These are phyloP conservation scores for Sylvicola cinctus DNA, from an alignment of 2,888 invertebrate species.

Conservation along the genomic window DNA sequence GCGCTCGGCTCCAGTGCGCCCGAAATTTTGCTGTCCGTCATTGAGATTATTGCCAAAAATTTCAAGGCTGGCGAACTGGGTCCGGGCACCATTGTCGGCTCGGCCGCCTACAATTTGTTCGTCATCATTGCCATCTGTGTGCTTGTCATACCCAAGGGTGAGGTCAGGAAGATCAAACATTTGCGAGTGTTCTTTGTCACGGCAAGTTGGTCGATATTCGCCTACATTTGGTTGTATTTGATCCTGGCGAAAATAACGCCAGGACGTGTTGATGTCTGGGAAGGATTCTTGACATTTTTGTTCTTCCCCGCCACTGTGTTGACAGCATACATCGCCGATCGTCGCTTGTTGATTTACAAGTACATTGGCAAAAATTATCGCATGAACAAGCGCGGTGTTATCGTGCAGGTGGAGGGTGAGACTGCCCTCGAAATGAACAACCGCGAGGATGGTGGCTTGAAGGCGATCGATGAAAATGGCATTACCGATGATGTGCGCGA, in stretches of 20 bases:
- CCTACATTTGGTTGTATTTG: slow-evolving; percentile 95
- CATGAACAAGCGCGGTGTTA: slow-evolving; percentile 75
- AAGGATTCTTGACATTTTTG: slow-evolving; percentile 81
- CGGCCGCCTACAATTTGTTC: slow-evolving; percentile 96
- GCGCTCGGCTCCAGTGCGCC: slow-evolving; percentile 97
- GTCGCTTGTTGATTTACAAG: slow-evolving; percentile 64
- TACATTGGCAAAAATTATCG: slow-evolving; percentile 76
- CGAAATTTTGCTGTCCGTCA: slow-evolving; percentile 91
- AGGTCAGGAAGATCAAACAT: slow-evolving; percentile 87
- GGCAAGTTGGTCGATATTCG: slow-evolving; percentile 93
- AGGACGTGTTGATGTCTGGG: slow-evolving; percentile 90
- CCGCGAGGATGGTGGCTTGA: slow-evolving; percentile 32
- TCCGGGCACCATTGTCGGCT: slow-evolving; percentile 96
- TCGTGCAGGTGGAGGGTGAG: slow-evolving; percentile 70
- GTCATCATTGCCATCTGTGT: slow-evolving; percentile 95
- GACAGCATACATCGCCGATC: slow-evolving; percentile 92
- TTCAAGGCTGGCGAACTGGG: slow-evolving; percentile 94
- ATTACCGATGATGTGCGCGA: slow-evolving; percentile 49
- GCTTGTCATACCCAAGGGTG: slow-evolving; percentile 72
- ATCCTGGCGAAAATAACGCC: slow-evolving; percentile 78
- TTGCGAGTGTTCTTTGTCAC: slow-evolving; percentile 94
- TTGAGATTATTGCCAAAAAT: slow-evolving; percentile 90
- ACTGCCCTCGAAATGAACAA: slow-evolving; percentile 46
- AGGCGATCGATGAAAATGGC: slow-evolving; percentile 36
- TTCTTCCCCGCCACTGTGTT: slow-evolving; percentile 94